These are phyloP conservation scores for Mesembrinibis cayennensis DNA, from an alignment of 2,113 vertebrate genomes.

Conservation along the genomic window DNA sequence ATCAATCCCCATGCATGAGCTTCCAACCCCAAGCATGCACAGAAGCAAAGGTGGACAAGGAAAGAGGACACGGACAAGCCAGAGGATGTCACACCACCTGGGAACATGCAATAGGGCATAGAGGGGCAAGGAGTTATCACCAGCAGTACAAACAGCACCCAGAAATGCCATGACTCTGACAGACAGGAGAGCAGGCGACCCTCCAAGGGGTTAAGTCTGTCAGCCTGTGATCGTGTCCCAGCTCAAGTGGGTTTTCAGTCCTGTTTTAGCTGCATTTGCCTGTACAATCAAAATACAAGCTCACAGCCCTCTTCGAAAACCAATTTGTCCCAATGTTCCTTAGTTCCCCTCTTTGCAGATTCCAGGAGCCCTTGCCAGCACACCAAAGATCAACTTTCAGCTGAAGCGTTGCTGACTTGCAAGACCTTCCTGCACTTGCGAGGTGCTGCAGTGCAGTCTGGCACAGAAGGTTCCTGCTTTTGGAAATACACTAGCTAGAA, in stretches of 20 bases:
- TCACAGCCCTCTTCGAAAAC: neutral
- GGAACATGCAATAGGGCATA: conserved; percentile 27
- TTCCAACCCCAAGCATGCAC: neutral
- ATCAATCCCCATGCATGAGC: conserved; percentile 48
- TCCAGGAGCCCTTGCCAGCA: conserved; percentile 16
- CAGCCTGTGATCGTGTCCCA: neutral
- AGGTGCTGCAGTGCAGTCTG: conserved; percentile 45
- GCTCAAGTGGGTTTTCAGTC: neutral
- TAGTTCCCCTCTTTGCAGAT: neutral
- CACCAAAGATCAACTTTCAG: neutral
- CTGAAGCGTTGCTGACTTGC: conserved; percentile 19
- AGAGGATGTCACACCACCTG: neutral
- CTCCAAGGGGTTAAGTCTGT: conserved; percentile 22
- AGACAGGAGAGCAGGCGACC: conserved; percentile 64
- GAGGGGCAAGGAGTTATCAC: conserved; percentile 15
- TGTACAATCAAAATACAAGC: conserved; percentile 9
- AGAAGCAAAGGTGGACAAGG: conserved; percentile 14
- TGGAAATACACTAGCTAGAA: conserved; percentile 23
- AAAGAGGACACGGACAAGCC: neutral
- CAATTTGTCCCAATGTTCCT: neutral
- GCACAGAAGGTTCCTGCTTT: conserved; percentile 45
- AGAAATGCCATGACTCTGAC: conserved; percentile 76
- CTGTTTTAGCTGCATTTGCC: conserved; percentile 17
- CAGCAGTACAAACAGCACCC: conserved; percentile 77
- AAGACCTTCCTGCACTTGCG: neutral